Percentiles rank a stretch among this genome's conserved stretches.
Evolutionary conservation across 1,140 invertebrate genomes (phyloP).

Genomic region (Gonioctena quinquepunctata): DNA sequence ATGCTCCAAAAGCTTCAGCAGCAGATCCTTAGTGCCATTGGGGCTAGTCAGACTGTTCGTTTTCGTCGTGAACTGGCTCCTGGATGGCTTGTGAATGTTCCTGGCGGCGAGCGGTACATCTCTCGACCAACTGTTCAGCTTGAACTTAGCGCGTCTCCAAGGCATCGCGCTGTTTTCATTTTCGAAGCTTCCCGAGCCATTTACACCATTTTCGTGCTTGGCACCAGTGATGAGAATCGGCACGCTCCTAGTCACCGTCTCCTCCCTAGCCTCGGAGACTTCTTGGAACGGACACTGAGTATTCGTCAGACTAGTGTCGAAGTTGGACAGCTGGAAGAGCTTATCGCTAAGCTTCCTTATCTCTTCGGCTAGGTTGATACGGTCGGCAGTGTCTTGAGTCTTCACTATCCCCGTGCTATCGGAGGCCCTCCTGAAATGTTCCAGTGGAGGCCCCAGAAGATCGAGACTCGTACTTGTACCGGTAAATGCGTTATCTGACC

Average conservation of each 20-base stretch:
- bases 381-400: slow-evolving; percentile 61
- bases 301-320: slow-evolving; percentile 62
- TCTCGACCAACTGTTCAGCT: slow-evolving; percentile 63
- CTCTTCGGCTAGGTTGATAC: slow-evolving; percentile 75
- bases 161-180: slow-evolving; percentile 52
- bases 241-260: slow-evolving; percentile 55
- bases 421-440: slow-evolving; percentile 67
- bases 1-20: slow-evolving; percentile 27
- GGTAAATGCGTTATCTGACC: slow-evolving; percentile 37
- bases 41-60: slow-evolving; percentile 7
- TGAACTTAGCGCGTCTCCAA: slow-evolving; percentile 63
- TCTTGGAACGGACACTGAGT: slow-evolving; percentile 1
- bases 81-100: slow-evolving; percentile 30
- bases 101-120: slow-evolving; percentile 66
- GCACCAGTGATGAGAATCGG: not conserved
- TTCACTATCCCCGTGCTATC: slow-evolving; percentile 70
- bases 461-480: slow-evolving; percentile 18
- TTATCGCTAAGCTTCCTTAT: slow-evolving; percentile 79
- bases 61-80: slow-evolving; percentile 14
- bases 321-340: slow-evolving; percentile 71
- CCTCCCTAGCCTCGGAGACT: not conserved
- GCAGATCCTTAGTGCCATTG: slow-evolving; percentile 29
- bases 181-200: slow-evolving; percentile 32
- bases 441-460: slow-evolving; percentile 31
- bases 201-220: not conserved